Conservation (phyloP, 1,140 invertebrate genomes). For the Heliconius congener region DNA sequence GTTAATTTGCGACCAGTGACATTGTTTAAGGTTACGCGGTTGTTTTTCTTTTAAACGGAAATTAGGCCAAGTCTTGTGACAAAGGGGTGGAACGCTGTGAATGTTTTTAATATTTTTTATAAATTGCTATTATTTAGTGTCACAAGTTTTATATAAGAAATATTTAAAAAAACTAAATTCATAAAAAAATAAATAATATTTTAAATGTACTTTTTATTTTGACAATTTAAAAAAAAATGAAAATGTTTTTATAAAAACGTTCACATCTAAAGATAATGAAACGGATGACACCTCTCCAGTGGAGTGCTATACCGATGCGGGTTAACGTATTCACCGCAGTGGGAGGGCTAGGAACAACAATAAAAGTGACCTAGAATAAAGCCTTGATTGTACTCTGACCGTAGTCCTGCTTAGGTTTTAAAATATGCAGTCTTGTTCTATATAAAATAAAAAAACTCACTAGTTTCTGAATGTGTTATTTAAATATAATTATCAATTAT, state of each 20-base stretch:
- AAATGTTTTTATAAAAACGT: not conserved
- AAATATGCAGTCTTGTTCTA: not conserved
- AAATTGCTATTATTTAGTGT: not conserved
- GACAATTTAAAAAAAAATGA: not conserved
- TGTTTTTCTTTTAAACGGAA: constrained; percentile 1
- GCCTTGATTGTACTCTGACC: not conserved
- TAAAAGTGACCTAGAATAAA: constrained; percentile 9
- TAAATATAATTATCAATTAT: not conserved
- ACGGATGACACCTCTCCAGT: constrained; percentile 4
- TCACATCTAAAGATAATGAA: not conserved
- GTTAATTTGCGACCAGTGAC: constrained; percentile 13
- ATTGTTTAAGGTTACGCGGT: not conserved
- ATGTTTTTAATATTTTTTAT: not conserved
- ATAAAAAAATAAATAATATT: not conserved
- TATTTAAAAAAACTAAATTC: too few species aligned
- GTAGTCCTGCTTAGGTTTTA: not conserved
- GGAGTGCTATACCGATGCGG: constrained; percentile 3
- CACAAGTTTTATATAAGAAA: not conserved
- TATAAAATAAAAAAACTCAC: not conserved
- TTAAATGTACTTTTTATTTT: not conserved
- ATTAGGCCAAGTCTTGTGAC: constrained; percentile 3
- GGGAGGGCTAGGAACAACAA: constrained; percentile 9
- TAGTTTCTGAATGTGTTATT: not conserved
- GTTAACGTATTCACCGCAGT: constrained; percentile 13
- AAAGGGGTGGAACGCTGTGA: not conserved